These are phyloP conservation scores for Diplolepis rosae DNA, from an alignment of 2,888 invertebrate species.

Conservation along the genomic window DNA sequence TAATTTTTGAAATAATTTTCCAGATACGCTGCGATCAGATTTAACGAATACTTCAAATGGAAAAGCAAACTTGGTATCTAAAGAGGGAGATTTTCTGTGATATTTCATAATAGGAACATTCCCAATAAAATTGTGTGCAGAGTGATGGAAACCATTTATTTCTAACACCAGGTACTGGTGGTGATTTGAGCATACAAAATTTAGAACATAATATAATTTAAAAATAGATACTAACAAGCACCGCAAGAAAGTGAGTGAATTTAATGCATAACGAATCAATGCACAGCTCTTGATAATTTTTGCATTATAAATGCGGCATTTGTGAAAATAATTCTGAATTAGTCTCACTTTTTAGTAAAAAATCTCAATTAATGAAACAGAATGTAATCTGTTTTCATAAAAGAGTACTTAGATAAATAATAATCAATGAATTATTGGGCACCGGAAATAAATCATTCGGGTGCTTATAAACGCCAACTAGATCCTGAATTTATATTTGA, in stretches of 20 bases:
- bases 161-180: not conserved
- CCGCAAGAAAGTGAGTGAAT: not conserved
- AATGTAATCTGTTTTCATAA: not conserved
- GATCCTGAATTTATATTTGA: not conserved
- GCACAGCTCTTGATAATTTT: not conserved
- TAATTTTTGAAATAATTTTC: constrained; percentile 55
- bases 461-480: too few relatives aligned
- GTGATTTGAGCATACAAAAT: not conserved
- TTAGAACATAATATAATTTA: not conserved
- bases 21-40: constrained; percentile 82
- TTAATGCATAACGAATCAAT: not conserved
- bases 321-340: not conserved
- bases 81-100: constrained; percentile 21
- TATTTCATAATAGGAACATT: constrained; percentile 19
- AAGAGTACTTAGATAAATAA: not conserved
- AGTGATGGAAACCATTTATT: not conserved
- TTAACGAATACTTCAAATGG: constrained; percentile 82
- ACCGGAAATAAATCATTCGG: not conserved
- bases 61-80: constrained; percentile 72
- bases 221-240: not conserved
- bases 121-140: not conserved
- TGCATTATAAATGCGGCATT: constrained; percentile 9
- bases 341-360: not conserved
- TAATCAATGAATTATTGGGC: not conserved
- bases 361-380: not conserved